Conservation (phyloP, 2,888 invertebrate genomes). For the Dasysyrphus albostriatus region DNA sequence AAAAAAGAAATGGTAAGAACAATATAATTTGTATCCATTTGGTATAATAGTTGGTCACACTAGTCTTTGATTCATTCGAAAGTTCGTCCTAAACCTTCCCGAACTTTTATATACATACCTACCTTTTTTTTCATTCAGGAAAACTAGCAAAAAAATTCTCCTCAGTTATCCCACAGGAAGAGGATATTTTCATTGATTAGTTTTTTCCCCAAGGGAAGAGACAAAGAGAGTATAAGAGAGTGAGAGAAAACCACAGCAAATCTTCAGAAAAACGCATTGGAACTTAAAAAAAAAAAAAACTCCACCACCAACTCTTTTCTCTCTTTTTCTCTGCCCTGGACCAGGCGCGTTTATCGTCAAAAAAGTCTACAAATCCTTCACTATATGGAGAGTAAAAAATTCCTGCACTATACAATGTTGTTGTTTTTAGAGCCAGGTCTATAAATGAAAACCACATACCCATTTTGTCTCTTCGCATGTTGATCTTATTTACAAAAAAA, state of each 20-base stretch:
- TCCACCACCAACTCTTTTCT: neutral
- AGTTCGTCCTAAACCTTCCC: neutral
- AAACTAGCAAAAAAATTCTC: conserved; percentile 9
- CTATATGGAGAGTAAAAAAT: neutral
- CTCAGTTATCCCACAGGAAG: conserved; percentile 54
- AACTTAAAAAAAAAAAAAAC: neutral
- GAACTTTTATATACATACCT: neutral
- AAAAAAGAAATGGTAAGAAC: no score
- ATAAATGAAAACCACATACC: neutral
- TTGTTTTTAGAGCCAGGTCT: neutral
- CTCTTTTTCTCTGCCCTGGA: conserved; percentile 24
- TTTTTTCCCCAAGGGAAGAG: conserved; percentile 35
- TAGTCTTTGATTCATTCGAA: neutral
- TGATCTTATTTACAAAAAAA: conserved; percentile 4
- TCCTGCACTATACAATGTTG: neutral
- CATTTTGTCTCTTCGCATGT: conserved; percentile 11
- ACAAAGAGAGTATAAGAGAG: neutral
- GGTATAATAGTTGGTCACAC: neutral
- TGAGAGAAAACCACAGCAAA: neutral
- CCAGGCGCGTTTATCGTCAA: conserved; percentile 1
- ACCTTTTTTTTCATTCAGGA: conserved; percentile 59
- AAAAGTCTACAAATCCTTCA: neutral
- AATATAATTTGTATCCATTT: no score
- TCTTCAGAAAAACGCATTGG: conserved; percentile 32
- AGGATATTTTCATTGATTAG: conserved; percentile 74